Conservation (phyloP, 2,797 vertebrate genomes). For the Hapalemur alaotrensis region DNA sequence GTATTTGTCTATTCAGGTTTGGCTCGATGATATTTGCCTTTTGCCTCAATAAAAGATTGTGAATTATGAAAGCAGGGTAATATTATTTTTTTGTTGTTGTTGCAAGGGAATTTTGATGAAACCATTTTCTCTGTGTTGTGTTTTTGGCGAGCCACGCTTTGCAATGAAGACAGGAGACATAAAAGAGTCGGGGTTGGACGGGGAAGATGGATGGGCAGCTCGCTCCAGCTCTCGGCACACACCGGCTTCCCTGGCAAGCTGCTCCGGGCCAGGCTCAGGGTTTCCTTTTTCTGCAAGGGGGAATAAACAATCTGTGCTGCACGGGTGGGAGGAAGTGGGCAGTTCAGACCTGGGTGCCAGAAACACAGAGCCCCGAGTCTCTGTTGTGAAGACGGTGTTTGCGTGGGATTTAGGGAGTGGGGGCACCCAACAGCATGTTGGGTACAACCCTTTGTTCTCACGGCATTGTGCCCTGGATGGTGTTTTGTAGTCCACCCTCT, state of each 20-base stretch:
- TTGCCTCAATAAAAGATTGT: slow-evolving; percentile 30
- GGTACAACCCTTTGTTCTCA: neutral
- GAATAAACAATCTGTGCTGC: neutral
- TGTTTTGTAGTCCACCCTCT: no score
- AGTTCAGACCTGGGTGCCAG: neutral
- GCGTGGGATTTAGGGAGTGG: neutral
- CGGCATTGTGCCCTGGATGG: neutral
- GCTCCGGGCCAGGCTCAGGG: neutral
- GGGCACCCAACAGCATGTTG: neutral
- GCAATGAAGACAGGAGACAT: slow-evolving; percentile 3
- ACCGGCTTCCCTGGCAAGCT: neutral
- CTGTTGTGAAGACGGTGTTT: neutral
- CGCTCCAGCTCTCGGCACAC: neutral
- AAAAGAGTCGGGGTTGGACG: neutral
- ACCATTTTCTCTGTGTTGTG: slow-evolving; percentile 43
- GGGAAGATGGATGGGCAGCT: neutral
- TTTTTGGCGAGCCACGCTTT: neutral
- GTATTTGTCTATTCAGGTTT: neutral
- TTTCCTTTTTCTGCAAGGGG: neutral
- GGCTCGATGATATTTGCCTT: neutral
- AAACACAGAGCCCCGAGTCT: neutral
- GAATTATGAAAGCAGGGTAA: neutral
- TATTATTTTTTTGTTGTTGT: slow-evolving; percentile 56
- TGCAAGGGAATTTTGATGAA: slow-evolving; percentile 69
- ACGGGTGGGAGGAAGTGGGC: neutral